phyloP scores from a whole-genome alignment of 2,797 vertebrate species.

The Cirrhinus mrigala region DNA sequence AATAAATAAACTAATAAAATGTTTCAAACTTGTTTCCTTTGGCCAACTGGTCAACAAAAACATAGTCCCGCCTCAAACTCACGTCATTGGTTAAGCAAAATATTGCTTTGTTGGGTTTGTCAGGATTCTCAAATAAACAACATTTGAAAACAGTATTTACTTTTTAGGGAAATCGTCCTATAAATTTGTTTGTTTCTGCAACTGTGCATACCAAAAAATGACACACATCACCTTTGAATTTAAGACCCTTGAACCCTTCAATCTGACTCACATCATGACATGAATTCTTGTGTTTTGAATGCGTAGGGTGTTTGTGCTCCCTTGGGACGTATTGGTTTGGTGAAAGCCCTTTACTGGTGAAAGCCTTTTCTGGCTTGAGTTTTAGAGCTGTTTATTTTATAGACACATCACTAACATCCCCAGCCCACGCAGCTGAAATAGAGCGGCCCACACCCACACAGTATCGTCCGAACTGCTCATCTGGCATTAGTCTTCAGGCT shows the following conservation, averaged over 20 bases:
- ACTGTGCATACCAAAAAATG: neutral
- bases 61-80: neutral
- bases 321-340: neutral
- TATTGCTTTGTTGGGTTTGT: neutral
- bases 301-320: neutral
- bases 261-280: neutral
- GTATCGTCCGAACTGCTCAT: slow-evolving; percentile 34
- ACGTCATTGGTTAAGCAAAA: neutral
- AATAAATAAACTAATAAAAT: too few species aligned
- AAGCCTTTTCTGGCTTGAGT: slow-evolving; percentile 41
- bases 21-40: neutral
- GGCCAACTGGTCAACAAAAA: neutral
- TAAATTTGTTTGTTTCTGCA: neutral
- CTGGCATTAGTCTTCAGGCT: neutral
- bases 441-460: slow-evolving; percentile 39
- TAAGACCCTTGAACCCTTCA: neutral
- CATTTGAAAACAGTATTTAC: neutral
- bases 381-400: slow-evolving; percentile 38
- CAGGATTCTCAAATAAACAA: too few species aligned
- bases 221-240: neutral
- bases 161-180: neutral
- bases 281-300: slow-evolving; percentile 18
- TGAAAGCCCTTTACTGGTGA: slow-evolving; percentile 28
- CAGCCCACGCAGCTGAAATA: slow-evolving; percentile 22
- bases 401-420: slow-evolving; percentile 43